Conservation (phyloP, 2,797 vertebrate genomes). For the Danio jaintianensis region DNA sequence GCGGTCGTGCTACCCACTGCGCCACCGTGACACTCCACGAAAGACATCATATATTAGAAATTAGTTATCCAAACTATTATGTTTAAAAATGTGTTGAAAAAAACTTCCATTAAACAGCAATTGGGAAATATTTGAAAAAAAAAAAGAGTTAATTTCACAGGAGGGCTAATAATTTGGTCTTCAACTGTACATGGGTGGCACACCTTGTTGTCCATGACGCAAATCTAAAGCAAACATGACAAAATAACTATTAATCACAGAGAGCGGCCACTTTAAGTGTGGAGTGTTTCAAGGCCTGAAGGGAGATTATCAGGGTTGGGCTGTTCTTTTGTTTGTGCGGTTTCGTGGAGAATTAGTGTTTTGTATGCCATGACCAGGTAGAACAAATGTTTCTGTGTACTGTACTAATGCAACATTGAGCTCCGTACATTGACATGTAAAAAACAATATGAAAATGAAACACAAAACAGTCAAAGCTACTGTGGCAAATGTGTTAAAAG, state of each 20-base stretch:
- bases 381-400: constrained; percentile 7
- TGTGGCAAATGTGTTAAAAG: not conserved
- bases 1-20: too few species aligned
- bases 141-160: too few species aligned
- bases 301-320: constrained; percentile 21
- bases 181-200: not conserved
- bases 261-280: constrained; percentile 4
- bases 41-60: too few species aligned
- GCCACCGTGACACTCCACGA: too few species aligned
- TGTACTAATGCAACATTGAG: constrained; percentile 2
- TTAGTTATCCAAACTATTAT: too few species aligned
- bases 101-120: too few species aligned
- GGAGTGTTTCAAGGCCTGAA: constrained; percentile 10
- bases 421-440: not conserved
- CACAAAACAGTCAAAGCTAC: not conserved
- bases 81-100: too few species aligned
- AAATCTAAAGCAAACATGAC: constrained; percentile 43
- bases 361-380: not conserved
- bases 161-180: too few species aligned
- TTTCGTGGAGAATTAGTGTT: constrained; percentile 32
- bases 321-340: constrained; percentile 36
- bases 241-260: constrained; percentile 27
- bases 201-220: constrained; percentile 44
- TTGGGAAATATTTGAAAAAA: too few species aligned
- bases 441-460: constrained; percentile 4